Conservation (phyloP, 1,140 invertebrate genomes). For the Zaprionus tsacasi region DNA sequence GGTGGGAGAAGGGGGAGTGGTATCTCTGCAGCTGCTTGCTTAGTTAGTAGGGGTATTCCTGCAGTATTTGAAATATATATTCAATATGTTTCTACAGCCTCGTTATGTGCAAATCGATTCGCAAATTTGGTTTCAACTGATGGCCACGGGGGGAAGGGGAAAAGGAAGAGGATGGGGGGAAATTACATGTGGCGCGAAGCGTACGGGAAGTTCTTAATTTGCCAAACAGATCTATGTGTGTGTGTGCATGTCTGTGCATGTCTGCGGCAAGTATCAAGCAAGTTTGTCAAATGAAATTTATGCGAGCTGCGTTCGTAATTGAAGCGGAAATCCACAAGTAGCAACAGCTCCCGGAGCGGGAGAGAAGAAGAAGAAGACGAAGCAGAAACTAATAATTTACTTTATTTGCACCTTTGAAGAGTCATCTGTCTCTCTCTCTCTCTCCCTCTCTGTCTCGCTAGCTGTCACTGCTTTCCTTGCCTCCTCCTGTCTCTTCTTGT, state of each 20-base stretch:
- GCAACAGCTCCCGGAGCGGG: slow-evolving; percentile 15
- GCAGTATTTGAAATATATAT: neutral
- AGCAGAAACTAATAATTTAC: slow-evolving; percentile 78
- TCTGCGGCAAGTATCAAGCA: slow-evolving; percentile 58
- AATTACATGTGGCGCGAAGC: slow-evolving; percentile 1
- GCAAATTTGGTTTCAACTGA: neutral
- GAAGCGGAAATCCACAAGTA: slow-evolving; percentile 81
- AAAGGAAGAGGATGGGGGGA: neutral
- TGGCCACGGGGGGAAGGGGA: neutral
- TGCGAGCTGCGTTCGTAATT: slow-evolving; percentile 71
- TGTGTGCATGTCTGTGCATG: slow-evolving; percentile 13
- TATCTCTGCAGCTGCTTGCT: neutral
- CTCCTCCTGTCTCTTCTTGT: neutral
- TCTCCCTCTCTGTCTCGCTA: neutral
- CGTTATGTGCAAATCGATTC: slow-evolving; percentile 8
- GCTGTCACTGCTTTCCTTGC: slow-evolving; percentile 29
- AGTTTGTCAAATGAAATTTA: slow-evolving; percentile 82
- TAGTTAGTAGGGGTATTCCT: neutral
- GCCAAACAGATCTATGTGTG: slow-evolving; percentile 34
- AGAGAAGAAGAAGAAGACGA: neutral
- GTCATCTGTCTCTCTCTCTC: slow-evolving; percentile 27
- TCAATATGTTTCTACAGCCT: neutral
- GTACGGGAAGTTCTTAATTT: slow-evolving; percentile 69
- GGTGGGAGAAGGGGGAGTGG: neutral
- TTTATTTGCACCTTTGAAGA: slow-evolving; percentile 82